Evolutionary conservation across 2,797 vertebrate species (phyloP).

Genomic region (Coilia nasus): DNA sequence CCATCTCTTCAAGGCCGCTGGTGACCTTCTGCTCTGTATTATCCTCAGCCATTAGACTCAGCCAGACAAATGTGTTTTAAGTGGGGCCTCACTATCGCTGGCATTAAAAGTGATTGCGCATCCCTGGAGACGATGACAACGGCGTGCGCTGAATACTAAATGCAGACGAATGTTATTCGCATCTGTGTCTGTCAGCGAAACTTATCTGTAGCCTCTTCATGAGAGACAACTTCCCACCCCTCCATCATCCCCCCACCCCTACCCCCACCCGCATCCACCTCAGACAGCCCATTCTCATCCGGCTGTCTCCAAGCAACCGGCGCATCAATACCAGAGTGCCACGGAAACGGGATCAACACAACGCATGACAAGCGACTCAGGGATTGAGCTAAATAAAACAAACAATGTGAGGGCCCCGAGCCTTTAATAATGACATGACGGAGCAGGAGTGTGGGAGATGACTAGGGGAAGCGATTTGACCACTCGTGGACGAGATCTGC

Average conservation of each 20-base stretch:
- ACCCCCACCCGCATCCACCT: constrained; percentile 30
- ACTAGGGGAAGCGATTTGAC: not conserved
- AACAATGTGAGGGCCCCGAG: not conserved
- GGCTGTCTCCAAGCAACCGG: constrained; percentile 13
- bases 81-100: not conserved
- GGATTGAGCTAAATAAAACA: constrained; percentile 9
- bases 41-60: not conserved
- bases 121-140: not conserved
- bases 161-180: not conserved
- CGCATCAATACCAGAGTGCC: not conserved
- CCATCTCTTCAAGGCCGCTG: not conserved
- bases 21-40: not conserved
- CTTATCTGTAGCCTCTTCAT: not conserved
- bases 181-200: not conserved
- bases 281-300: constrained; percentile 39
- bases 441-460: not conserved
- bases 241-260: constrained; percentile 18
- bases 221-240: not conserved
- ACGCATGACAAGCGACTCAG: not conserved
- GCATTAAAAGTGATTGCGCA: not conserved
- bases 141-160: not conserved
- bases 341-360: not conserved
- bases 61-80: constrained; percentile 11
- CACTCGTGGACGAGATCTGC: not conserved
- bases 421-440: not conserved